phyloP scores from a whole-genome alignment of 2,113 vertebrate genomes.

The Lagopus muta region DNA sequence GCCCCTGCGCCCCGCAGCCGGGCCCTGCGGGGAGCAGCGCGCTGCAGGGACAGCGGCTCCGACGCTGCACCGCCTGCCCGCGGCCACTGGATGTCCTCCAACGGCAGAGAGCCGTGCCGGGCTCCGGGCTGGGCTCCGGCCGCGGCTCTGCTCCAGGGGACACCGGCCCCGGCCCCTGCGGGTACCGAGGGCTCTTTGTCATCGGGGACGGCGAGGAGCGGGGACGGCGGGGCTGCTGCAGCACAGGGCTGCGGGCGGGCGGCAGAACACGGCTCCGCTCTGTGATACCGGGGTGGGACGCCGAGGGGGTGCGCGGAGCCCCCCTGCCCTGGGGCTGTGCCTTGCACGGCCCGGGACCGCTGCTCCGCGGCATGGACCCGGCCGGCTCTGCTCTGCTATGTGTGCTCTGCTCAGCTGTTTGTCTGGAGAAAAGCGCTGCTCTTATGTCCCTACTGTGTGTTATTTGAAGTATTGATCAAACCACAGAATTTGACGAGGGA shows the following conservation, averaged over 20 bases:
- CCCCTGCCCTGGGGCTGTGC: not conserved
- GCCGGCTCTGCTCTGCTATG: too few relatives aligned
- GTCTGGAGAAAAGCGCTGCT: too few relatives aligned
- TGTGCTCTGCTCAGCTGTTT: not conserved
- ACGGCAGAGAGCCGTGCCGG: not conserved
- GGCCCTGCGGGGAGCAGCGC: rapidly evolving
- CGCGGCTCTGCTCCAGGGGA: not conserved
- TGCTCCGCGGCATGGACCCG: not conserved
- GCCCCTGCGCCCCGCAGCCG: not conserved
- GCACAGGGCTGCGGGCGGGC: not conserved
- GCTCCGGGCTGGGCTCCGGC: not conserved
- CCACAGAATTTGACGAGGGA: not conserved
- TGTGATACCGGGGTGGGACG: rapidly evolving
- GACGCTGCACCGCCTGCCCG: not conserved
- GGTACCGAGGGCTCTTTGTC: not conserved
- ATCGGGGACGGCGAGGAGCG: rapidly evolving
- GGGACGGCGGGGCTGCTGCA: not conserved
- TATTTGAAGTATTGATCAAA: not conserved
- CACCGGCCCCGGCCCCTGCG: not conserved
- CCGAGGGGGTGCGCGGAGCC: not conserved
- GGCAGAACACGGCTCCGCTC: rapidly evolving
- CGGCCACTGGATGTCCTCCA: constrained; percentile 51
- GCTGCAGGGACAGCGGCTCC: not conserved
- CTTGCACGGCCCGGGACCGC: rapidly evolving
- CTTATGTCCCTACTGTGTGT: not conserved